Evolutionary conservation across 2,888 invertebrate genomes (phyloP).

Genomic region (Schizotus pectinicornis): DNA sequence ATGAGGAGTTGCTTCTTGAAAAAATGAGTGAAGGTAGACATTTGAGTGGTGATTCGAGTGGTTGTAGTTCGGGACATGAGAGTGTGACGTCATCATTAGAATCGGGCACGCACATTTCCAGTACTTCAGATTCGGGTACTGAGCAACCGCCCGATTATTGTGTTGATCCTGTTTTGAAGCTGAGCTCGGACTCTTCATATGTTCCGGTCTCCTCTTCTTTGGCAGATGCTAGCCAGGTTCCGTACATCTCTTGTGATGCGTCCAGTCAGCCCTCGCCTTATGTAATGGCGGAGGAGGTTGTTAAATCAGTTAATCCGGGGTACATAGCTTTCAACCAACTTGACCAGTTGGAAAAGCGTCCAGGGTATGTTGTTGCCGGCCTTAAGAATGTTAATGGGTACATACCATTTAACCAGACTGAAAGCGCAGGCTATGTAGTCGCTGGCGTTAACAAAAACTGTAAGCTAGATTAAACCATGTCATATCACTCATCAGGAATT

Average conservation of each 20-base stretch:
- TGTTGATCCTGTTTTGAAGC: constrained; percentile 24
- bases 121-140: constrained; percentile 59
- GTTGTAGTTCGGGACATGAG: constrained; percentile 65
- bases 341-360: constrained; percentile 20
- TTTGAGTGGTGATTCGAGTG: constrained; percentile 61
- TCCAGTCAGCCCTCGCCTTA: constrained; percentile 36
- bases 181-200: constrained; percentile 38
- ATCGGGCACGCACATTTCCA: constrained; percentile 61
- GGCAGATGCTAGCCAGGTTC: constrained; percentile 26
- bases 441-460: constrained; percentile 21
- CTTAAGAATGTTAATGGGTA: constrained; percentile 33
- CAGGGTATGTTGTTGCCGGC: constrained; percentile 50
- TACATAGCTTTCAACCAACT: constrained; percentile 32
- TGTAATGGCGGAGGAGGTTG: constrained; percentile 41
- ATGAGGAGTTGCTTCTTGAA: constrained; percentile 50
- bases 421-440: constrained; percentile 22
- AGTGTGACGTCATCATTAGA: constrained; percentile 64
- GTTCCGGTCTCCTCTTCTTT: constrained; percentile 30
- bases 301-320: constrained; percentile 41
- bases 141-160: constrained; percentile 54
- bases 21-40: constrained; percentile 40
- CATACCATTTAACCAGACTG: constrained; percentile 18
- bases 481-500: constrained; percentile 14
- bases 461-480: constrained; percentile 20
- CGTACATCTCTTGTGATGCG: constrained; percentile 36